phyloP scores from a whole-genome alignment of 2,888 invertebrate genomes.

The Microplitis deprimator region DNA sequence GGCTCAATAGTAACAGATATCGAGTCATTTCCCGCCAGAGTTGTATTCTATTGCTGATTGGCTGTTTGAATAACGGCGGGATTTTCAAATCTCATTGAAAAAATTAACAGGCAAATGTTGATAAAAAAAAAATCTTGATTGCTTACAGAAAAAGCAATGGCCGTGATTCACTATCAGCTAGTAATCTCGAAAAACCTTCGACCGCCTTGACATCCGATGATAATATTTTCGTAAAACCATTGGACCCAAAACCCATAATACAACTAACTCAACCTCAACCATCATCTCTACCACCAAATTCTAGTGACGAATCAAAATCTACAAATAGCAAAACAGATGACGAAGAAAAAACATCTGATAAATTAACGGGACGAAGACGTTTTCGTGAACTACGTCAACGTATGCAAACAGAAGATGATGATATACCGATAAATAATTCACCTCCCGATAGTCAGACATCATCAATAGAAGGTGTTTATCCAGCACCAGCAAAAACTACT shows the following conservation, averaged over 20 bases:
- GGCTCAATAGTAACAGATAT: too few relatives aligned
- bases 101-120: background rate
- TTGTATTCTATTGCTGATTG: too few relatives aligned
- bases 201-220: conserved; percentile 53
- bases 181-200: conserved; percentile 43
- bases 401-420: conserved; percentile 91
- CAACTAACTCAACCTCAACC: background rate
- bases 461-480: conserved; percentile 84
- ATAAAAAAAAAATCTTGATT: conserved; percentile 21
- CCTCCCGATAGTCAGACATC: conserved; percentile 85
- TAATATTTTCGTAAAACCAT: conserved; percentile 65
- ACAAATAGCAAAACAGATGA: background rate
- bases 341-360: conserved; percentile 52
- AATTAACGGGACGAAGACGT: conserved; percentile 77
- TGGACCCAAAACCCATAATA: conserved; percentile 59
- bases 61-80: too few relatives aligned
- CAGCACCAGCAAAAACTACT: conserved; percentile 76
- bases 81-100: background rate
- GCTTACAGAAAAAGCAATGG: conserved; percentile 61
- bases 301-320: conserved; percentile 44
- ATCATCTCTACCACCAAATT: too few relatives aligned
- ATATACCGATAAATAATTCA: conserved; percentile 77
- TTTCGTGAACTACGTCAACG: conserved; percentile 89
- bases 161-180: conserved; percentile 58
- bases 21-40: too few relatives aligned